Conservation (phyloP, 1,140 invertebrate genomes). For the Tachypleus tridentatus region DNA sequence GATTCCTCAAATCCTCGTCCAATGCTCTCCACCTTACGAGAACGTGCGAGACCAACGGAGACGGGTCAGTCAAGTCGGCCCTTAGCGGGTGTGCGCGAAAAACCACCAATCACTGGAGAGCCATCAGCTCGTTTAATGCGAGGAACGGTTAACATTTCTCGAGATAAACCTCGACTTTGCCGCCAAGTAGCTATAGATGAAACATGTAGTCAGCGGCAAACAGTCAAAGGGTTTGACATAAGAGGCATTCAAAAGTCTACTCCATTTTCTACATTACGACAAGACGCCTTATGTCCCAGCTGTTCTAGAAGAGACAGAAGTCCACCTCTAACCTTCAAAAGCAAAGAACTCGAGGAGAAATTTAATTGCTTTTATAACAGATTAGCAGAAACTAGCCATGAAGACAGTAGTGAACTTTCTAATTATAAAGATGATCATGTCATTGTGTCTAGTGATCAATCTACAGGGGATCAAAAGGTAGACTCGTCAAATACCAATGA, state of each 20-base stretch:
- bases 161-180: slow-evolving; percentile 22
- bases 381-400: slow-evolving; percentile 21
- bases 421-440: slow-evolving; percentile 22
- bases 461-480: slow-evolving; percentile 2
- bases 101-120: neutral
- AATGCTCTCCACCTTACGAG: slow-evolving; percentile 5
- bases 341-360: slow-evolving; percentile 22
- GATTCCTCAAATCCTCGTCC: slow-evolving; percentile 15
- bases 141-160: too few relatives aligned
- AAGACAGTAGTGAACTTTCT: slow-evolving; percentile 21
- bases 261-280: neutral
- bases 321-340: slow-evolving; percentile 12
- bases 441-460: slow-evolving; percentile 14
- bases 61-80: slow-evolving; percentile 8
- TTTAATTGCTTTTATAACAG: slow-evolving; percentile 25
- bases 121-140: neutral
- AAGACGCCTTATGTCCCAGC: slow-evolving; percentile 15
- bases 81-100: neutral
- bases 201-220: too few relatives aligned
- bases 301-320: slow-evolving; percentile 17
- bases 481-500: slow-evolving; percentile 3
- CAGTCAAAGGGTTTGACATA: too few relatives aligned
- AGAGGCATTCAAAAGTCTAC: neutral
- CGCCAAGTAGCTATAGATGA: slow-evolving; percentile 20
- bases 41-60: slow-evolving; percentile 2